Conservation (phyloP, 2,113 vertebrate genomes). For the Oreamnos americanus region DNA sequence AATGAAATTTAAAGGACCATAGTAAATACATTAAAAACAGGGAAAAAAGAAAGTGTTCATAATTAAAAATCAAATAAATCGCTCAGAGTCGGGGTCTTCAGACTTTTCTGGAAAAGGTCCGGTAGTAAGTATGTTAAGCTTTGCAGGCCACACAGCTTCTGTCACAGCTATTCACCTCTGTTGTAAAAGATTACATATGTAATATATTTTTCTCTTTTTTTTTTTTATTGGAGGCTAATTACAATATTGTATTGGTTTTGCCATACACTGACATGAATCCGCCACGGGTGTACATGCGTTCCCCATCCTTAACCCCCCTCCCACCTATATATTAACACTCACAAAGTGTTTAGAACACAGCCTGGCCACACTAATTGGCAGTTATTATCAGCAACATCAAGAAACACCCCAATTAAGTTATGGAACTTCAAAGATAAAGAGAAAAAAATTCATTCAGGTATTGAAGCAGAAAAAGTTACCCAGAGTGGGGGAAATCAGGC, state of each 20-base stretch:
- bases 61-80: not conserved
- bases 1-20: not conserved
- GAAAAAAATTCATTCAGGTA: not conserved
- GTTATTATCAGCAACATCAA: not conserved
- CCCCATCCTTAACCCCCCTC: too few species aligned
- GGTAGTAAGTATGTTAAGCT: not conserved
- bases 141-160: not conserved
- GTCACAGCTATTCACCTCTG: not conserved
- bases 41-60: not conserved
- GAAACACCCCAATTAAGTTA: not conserved
- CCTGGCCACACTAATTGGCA: not conserved
- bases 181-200: not conserved
- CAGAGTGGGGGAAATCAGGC: not conserved
- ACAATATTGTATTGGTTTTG: too few species aligned
- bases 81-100: not conserved
- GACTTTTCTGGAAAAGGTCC: not conserved
- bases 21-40: not conserved
- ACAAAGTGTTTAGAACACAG: not conserved
- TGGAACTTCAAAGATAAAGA: not conserved
- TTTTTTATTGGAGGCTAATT: too few species aligned
- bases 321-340: not conserved
- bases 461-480: not conserved
- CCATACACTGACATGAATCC: too few species aligned
- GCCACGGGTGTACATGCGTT: rapidly evolving
- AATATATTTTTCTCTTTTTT: not conserved